These are phyloP conservation scores for Brachionus rotundiformis DNA, from an alignment of 1,140 invertebrate genomes.

Conservation along the genomic window DNA sequence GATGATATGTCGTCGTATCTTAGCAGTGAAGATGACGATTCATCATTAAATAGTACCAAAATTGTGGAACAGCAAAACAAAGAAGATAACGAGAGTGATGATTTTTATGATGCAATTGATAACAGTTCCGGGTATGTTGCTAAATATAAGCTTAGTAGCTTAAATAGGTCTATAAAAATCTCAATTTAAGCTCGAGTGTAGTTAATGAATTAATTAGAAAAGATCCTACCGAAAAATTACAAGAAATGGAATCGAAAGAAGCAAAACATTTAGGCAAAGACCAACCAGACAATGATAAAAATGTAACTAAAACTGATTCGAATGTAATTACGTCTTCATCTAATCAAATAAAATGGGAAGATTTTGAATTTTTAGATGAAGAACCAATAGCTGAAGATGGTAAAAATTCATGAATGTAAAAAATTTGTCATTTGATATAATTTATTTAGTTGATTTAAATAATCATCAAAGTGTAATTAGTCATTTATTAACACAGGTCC, in stretches of 20 bases:
- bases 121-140: not conserved
- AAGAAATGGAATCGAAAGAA: not conserved
- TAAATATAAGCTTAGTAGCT: not conserved
- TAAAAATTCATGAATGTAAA: slow-evolving; percentile 59
- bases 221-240: not conserved
- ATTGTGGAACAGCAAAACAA: not conserved
- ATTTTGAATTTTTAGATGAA: slow-evolving; percentile 70
- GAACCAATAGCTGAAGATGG: slow-evolving; percentile 68
- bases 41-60: not conserved
- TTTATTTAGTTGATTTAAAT: slow-evolving; percentile 49
- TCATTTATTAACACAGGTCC: slow-evolving; percentile 63
- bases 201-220: not conserved
- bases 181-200: not conserved
- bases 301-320: slow-evolving; percentile 4
- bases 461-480: slow-evolving; percentile 75
- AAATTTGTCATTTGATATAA: not conserved
- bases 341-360: not conserved
- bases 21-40: slow-evolving; percentile 86
- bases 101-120: slow-evolving; percentile 48
- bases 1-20: slow-evolving; percentile 81
- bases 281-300: not conserved
- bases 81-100: slow-evolving; percentile 46
- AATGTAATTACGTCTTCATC: slow-evolving; percentile 78
- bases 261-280: not conserved
- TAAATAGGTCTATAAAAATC: not conserved